Conservation (phyloP, 64 coral and sea anemone genomes). For the Cladopsammia gracilis region DNA sequence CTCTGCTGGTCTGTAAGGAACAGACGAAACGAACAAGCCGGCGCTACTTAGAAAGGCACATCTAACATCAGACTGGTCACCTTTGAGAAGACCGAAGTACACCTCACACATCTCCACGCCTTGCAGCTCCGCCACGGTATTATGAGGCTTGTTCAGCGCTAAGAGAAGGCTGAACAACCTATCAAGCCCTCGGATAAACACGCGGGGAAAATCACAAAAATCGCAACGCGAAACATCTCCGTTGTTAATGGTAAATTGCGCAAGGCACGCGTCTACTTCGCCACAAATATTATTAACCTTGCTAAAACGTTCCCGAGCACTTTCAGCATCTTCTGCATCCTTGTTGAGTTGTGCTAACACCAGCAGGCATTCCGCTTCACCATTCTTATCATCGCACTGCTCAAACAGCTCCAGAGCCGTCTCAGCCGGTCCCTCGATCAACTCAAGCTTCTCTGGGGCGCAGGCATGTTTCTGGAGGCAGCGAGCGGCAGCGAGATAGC, state of each 20-base stretch:
- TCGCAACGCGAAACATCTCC: not conserved
- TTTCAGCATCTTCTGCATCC: conserved; percentile 53
- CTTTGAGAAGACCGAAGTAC: conserved; percentile 64
- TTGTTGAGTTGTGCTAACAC: conserved; percentile 24
- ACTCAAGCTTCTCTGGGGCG: conserved; percentile 19
- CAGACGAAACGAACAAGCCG: conserved; percentile 13
- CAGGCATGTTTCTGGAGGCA: not conserved
- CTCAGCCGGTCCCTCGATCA: conserved; percentile 63
- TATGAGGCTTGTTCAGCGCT: conserved; percentile 63
- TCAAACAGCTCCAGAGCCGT: conserved; percentile 62
- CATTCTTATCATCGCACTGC: conserved; percentile 51
- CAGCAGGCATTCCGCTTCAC: conserved; percentile 57
- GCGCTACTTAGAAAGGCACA: conserved; percentile 59
- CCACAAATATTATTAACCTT: conserved; percentile 59
- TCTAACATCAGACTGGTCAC: conserved; percentile 36
- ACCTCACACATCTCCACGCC: conserved; percentile 63
- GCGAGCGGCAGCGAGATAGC: conserved; percentile 63
- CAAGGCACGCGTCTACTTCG: conserved; percentile 46
- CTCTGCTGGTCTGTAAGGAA: conserved; percentile 12
- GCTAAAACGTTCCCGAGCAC: conserved; percentile 43
- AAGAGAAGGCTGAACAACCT: conserved; percentile 60
- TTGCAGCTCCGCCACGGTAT: conserved; percentile 53
- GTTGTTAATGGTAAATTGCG: conserved; percentile 7
- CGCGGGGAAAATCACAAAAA: conserved; percentile 9
- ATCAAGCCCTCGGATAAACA: conserved; percentile 34